Base-by-base conservation (phyloP, 2,888 invertebrate genomes). In the Drosophila tanythrix region DNA sequence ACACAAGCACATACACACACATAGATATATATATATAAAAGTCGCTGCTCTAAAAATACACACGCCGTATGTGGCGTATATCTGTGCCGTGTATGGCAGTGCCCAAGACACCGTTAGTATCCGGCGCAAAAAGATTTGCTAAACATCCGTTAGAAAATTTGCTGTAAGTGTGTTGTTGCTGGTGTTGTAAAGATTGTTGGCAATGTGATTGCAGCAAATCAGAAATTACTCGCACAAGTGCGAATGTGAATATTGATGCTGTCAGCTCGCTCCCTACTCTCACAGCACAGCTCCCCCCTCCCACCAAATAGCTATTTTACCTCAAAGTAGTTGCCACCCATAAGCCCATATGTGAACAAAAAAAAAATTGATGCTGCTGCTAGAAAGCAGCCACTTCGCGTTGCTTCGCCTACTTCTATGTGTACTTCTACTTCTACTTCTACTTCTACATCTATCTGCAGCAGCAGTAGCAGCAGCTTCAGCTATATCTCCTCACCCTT, bases 201-300 rank as follows among this genome's bases (percentile, higher is more conserved):
- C 74, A 74, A 71, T 79, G 77, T 77, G 82, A 78, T 82, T 88
- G 81, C 83, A 81, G 88, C 88, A 88, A 88, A 88, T 88, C 87
- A 90, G 83, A 88, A 88, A 90, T 86, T 90, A 76, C 76, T 88
- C 90, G 81, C 82, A 89, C 87, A 87, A 88, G 90, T 88, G 88
- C 84, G 89, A 89, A 90, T 88, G 88, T 90, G 88, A 90, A 89
- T 90, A 90, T 88, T 89, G 86, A 88, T 86, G 86, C 56, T 38
- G 51, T 51, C 5, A 51, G 8, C 40, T 35, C 43, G 21, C 3
- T 46, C 21, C 21, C 21, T 2, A 21, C 8, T 2, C 25, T 5
- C 27, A 1, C 3, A 10, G n/a, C 10, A n/a, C 11, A 7, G 25
- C n/a, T 21, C 21, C 38, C 11, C 11, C 10, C 15, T 25, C 11